A percentile compares a stretch with the other conserved stretches of the same genome.
Conservation (phyloP, 2,888 invertebrate species). For the Chesias legatella region DNA sequence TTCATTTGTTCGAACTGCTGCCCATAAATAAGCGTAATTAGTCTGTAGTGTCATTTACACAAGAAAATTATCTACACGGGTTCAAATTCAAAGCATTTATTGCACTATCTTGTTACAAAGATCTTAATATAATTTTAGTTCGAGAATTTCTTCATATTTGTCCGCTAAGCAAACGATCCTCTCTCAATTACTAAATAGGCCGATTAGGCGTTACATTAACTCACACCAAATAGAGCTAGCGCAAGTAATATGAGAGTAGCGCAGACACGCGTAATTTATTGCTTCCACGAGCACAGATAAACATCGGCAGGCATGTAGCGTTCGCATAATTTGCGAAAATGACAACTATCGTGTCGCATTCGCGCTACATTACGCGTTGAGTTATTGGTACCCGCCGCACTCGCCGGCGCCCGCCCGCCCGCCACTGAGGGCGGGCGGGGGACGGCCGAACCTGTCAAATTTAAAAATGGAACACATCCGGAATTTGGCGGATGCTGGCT, state of each 20-base stretch:
- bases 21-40: no score
- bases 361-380: conserved; percentile 69
- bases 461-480: conserved; percentile 77
- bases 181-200: not conserved
- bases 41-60: no score
- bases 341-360: conserved; percentile 71
- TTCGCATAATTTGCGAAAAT: conserved; percentile 74
- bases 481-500: conserved; percentile 69
- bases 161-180: not conserved
- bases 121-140: no score
- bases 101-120: no score
- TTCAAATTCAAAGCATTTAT: no score
- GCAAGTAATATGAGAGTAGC: conserved; percentile 56
- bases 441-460: conserved; percentile 69
- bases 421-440: conserved; percentile 22
- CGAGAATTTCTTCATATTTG: no score
- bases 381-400: conserved; percentile 52
- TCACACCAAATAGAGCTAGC: conserved; percentile 30
- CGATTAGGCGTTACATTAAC: conserved; percentile 9
- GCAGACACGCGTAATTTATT: conserved; percentile 60
- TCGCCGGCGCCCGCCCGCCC: no score
- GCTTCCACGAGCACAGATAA: conserved; percentile 68
- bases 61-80: no score
- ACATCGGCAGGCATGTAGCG: conserved; percentile 68
- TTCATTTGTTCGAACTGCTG: no score